These are phyloP conservation scores for Drosophila parvula DNA, from an alignment of 1,140 invertebrate genomes.

Conservation along the genomic window DNA sequence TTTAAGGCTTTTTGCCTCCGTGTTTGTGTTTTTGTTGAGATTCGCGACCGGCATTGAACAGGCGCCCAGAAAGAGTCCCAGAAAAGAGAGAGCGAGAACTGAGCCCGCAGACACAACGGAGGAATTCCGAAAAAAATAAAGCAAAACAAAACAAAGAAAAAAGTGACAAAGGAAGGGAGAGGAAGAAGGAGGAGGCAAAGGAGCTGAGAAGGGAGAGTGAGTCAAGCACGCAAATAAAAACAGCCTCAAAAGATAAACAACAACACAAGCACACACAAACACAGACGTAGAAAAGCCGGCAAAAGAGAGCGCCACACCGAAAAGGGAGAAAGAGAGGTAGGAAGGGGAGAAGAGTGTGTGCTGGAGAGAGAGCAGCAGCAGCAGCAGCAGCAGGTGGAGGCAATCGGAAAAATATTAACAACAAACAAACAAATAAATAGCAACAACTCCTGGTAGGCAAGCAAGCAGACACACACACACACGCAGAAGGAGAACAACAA, in stretches of 20 bases:
- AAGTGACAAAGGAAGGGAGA: constrained; percentile 16
- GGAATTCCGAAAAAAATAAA: constrained; percentile 40
- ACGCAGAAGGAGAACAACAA: constrained; percentile 18
- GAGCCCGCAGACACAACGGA: constrained; percentile 15
- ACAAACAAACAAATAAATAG: constrained; percentile 60
- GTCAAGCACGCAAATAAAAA: constrained; percentile 66
- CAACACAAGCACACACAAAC: constrained; percentile 61
- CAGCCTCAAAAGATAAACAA: constrained; percentile 75
- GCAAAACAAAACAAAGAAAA: constrained; percentile 56
- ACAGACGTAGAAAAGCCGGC: constrained; percentile 46
- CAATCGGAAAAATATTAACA: constrained; percentile 67
- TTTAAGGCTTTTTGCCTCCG: constrained; percentile 21
- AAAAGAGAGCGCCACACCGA: constrained; percentile 15
- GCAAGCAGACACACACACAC: constrained; percentile 15
- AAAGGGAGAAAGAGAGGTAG: constrained; percentile 4
- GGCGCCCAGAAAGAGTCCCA: constrained; percentile 65
- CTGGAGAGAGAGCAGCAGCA: constrained; percentile 6
- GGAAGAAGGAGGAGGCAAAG: constrained; percentile 8
- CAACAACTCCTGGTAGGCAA: constrained; percentile 39
- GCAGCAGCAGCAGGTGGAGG: constrained; percentile 37
- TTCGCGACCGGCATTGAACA: constrained; percentile 75
- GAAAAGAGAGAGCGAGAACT: constrained; percentile 13
- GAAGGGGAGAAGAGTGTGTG: constrained; percentile 1
- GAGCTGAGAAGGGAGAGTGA: constrained; percentile 26
- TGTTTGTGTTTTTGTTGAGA: constrained; percentile 83